Percentiles rank a stretch among this genome's conserved stretches.
Evolutionary conservation across 1,140 invertebrate species (phyloP).

Genomic region (Harpegnathos saltator): DNA sequence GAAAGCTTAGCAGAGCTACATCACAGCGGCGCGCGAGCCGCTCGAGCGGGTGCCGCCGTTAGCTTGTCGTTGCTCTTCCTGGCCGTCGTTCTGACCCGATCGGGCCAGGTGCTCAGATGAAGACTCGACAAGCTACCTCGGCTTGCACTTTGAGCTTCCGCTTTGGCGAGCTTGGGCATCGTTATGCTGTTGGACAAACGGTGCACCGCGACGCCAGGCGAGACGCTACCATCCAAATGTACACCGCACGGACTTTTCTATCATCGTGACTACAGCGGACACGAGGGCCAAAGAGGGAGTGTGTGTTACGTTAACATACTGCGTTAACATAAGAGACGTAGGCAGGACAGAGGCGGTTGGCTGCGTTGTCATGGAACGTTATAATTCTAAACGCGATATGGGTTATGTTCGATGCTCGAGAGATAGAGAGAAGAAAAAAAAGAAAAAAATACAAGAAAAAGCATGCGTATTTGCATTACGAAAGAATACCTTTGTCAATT

Average conservation of each 20-base stretch:
- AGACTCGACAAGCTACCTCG: slow-evolving; percentile 57
- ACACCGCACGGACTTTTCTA: slow-evolving; percentile 64
- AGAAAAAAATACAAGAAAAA: too few species aligned
- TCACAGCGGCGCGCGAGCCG: slow-evolving; percentile 82
- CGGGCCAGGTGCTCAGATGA: slow-evolving; percentile 75
- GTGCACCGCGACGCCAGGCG: background rate
- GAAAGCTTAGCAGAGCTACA: slow-evolving; percentile 89
- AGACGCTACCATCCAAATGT: slow-evolving; percentile 20
- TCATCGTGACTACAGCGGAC: slow-evolving; percentile 38
- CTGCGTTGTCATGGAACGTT: slow-evolving; percentile 39
- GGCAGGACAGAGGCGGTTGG: slow-evolving; percentile 42
- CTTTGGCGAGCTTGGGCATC: background rate
- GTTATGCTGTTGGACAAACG: slow-evolving; percentile 7
- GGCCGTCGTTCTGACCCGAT: slow-evolving; percentile 47
- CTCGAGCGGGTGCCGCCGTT: slow-evolving; percentile 44
- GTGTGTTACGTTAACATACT: slow-evolving; percentile 42
- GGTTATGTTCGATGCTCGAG: background rate
- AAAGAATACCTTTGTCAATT: slow-evolving; percentile 30
- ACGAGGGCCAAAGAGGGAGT: slow-evolving; percentile 26
- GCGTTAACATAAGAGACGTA: slow-evolving; percentile 20
- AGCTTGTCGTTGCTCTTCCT: slow-evolving; percentile 63
- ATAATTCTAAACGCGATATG: slow-evolving; percentile 31
- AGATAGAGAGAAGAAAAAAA: too few species aligned
- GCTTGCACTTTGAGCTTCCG: slow-evolving; percentile 15
- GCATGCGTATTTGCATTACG: too few species aligned